A percentile compares a stretch with the other conserved stretches of the same genome.
phyloP scores from a whole-genome alignment of 2,797 vertebrate species.

The Alfaro cultratus region DNA sequence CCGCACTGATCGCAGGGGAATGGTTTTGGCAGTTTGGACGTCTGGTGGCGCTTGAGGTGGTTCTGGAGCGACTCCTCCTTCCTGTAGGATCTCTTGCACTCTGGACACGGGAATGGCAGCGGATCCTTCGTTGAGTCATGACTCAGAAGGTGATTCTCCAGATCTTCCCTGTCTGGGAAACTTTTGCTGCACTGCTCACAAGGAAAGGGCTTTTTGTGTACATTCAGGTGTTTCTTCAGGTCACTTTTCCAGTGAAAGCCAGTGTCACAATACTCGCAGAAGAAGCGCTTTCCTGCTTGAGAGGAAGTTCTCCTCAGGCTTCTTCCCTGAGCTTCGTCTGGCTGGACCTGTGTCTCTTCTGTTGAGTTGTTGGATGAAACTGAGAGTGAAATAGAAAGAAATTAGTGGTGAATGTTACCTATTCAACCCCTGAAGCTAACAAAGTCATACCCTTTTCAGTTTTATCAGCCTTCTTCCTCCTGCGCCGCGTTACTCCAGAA shows the following conservation, averaged over 20 bases:
- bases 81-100: slow-evolving; percentile 63
- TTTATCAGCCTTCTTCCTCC: slow-evolving; percentile 28
- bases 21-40: slow-evolving; percentile 60
- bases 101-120: slow-evolving; percentile 67
- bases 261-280: slow-evolving; percentile 60
- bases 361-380: slow-evolving; percentile 14
- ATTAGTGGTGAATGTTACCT: not conserved
- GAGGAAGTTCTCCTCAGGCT: slow-evolving; percentile 27
- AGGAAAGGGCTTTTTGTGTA: slow-evolving; percentile 74
- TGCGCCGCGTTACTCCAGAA: slow-evolving; percentile 27
- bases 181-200: slow-evolving; percentile 78
- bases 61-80: slow-evolving; percentile 71
- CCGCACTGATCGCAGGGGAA: slow-evolving; percentile 74
- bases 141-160: slow-evolving; percentile 61
- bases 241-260: slow-evolving; percentile 70
- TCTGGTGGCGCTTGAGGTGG: slow-evolving; percentile 70
- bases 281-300: slow-evolving; percentile 49
- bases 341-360: slow-evolving; percentile 10
- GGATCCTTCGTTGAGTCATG: slow-evolving; percentile 49
- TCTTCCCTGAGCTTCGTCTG: slow-evolving; percentile 16
- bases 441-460: slow-evolving; percentile 33
- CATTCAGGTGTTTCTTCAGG: slow-evolving; percentile 66
- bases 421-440: not conserved
- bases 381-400: slow-evolving; percentile 10
- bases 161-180: slow-evolving; percentile 69